Base-by-base conservation (phyloP, 1,140 invertebrate genomes). In the Pomacea maculata region DNA sequence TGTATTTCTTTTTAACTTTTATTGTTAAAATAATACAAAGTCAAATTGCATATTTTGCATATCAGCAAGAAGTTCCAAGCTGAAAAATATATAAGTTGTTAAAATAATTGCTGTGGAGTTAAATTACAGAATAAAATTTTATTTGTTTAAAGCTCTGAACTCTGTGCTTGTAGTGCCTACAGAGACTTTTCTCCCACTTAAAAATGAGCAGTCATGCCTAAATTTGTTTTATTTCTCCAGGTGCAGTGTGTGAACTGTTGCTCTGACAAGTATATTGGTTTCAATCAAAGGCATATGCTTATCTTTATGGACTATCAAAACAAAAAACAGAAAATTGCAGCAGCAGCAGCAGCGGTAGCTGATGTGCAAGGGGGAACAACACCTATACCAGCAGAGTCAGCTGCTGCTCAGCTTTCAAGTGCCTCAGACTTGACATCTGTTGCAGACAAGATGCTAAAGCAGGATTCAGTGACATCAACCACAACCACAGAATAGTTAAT, bases 281-380 rank as follows among this genome's bases (percentile, higher is more conserved):
- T 71, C 77, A 78, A 78, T 67, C 77, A 78, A 52, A 29, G 77
- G n/a, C 77, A 78, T 65, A 78, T 78, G 77, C 34, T 70, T 54
- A 29, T 78, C n/a, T 78, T 70, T 17, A 65, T 78, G 65, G 77
- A 78, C 11, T 54, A 78, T 25, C 77, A 71, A 54, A 71, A 29
- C 67, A 64, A 34, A 10, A 70, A 71, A 25, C 77, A 78, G 54
- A 70, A 78, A 54, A 17, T 54, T 63, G 29, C 64, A 21, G 70
- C 67, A 25, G 64, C 75, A 67, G 64, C 67, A 9, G 77, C 15
- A 21, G 21, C 75, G 0, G 45, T 15, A 61, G 4, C 54, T 55
- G 12, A 34, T 25, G 34, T 21, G 19, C 74, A 55, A 12, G 21
- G 21, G 17, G 45, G n/a, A 25, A 57, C 54, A 57, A 7, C 74